A percentile compares a stretch with the other conserved stretches of the same genome.
Conservation (phyloP, 2,113 vertebrate species). For the Corapipo altera region DNA sequence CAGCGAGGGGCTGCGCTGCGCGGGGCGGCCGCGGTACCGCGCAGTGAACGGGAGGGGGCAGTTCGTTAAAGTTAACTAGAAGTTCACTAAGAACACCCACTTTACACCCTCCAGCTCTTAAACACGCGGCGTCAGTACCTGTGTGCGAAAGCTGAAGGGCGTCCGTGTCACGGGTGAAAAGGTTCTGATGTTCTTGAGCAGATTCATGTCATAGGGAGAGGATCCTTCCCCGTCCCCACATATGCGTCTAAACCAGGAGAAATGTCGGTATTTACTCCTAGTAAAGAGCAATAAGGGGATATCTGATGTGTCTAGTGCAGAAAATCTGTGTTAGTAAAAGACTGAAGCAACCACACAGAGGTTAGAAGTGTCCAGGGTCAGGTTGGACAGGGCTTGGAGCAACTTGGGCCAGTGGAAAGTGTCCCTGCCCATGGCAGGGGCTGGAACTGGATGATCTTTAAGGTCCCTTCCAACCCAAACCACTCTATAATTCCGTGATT, state of each 20-base stretch:
- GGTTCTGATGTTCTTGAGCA: conserved; percentile 89
- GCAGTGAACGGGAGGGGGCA: no score
- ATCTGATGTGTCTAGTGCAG: not conserved
- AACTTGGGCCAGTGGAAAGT: not conserved
- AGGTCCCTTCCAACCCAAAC: not conserved
- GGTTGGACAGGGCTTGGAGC: not conserved
- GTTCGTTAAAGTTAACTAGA: no score
- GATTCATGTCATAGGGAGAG: conserved; percentile 93
- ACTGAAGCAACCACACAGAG: not conserved
- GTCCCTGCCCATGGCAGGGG: not conserved
- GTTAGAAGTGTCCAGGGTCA: not conserved
- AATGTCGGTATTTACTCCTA: not conserved
- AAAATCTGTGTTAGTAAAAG: not conserved
- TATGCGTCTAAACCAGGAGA: conserved; percentile 74
- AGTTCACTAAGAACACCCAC: rapidly evolving
- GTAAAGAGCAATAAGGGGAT: rapidly evolving
- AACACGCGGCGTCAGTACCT: conserved; percentile 34
- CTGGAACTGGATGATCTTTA: not conserved
- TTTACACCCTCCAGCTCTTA: no score
- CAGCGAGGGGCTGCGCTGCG: not conserved
- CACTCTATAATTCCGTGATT: not conserved
- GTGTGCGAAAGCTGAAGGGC: conserved; percentile 76
- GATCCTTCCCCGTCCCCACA: conserved; percentile 93
- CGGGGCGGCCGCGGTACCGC: no score
- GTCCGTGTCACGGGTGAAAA: conserved; percentile 89